Evolutionary conservation across 2,797 vertebrate species (phyloP), one percentile per base, ranked within the genome.

Genomic region (Champsocephalus esox): DNA sequence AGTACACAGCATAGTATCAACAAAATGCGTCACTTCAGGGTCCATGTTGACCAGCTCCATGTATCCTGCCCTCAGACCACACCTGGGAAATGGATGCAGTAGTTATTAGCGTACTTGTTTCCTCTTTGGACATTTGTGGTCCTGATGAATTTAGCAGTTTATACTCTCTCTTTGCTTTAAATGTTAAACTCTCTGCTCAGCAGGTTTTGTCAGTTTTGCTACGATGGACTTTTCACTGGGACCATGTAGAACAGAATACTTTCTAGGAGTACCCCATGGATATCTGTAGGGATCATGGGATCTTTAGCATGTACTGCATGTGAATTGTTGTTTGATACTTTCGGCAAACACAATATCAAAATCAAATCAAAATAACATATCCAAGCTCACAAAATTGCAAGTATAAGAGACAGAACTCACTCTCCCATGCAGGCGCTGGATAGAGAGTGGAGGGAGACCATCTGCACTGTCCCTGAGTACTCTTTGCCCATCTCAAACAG

Each of bases 391-490:
- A 19, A 66, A 41, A 48, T 16, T 38, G 6, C 19, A 48, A 46
- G 4, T 38, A 21, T 38, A 43, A 51, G 34, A 46, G 21, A 38
- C 21, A 58, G 6, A 41, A 95, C 97, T 92, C 84, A 98, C 97
- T 97, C 96, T 85, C 95, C 95, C 80, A 94, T 90, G 89, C 87
- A 92, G 77, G 94, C 71, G 19, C 93, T 95, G 74, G 96, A 96
- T 55, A 94, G 12, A 1, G 96, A 97, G 87, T 96, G 91, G 77
- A 96, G 95, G 52, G 96, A 97, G 6, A 92, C 92, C 43, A 97
- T 69, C 75, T 98, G 92, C 73, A 96, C 94, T 0, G 19, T 79
- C 0, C 85, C 70, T 0, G 91, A 70, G 63, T 92, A 95, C 2
- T 89, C 86, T 0, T 83, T 70, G 3, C 90, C 96, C 96, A 97